phyloP scores from a whole-genome alignment of 2,888 invertebrate species.

The Stenolophus ochropezus region DNA sequence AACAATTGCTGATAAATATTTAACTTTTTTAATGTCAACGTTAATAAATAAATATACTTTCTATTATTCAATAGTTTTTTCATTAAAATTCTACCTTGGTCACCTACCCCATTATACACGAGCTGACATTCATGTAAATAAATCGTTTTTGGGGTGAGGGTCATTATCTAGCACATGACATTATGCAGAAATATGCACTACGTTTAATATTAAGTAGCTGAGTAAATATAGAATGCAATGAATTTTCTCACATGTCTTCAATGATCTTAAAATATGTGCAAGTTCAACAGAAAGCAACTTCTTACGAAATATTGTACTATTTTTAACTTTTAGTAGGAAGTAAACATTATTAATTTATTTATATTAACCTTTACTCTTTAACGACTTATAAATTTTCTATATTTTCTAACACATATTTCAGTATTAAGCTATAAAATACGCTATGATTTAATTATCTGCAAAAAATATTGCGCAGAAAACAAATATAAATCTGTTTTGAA shows the following conservation, averaged over 20 bases:
- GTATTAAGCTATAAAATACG: background rate
- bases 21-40: too few relatives aligned
- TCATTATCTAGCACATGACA: constrained; percentile 28
- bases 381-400: background rate
- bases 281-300: constrained; percentile 4
- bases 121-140: constrained; percentile 8
- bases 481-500: too few relatives aligned
- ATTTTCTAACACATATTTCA: background rate
- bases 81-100: too few relatives aligned
- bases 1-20: too few relatives aligned
- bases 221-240: constrained; percentile 25
- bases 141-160: constrained; percentile 2
- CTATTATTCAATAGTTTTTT: too few relatives aligned
- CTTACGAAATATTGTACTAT: constrained; percentile 12
- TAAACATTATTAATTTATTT: background rate
- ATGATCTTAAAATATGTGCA: constrained; percentile 10
- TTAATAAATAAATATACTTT: too few relatives aligned
- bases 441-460: too few relatives aligned
- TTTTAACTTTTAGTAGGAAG: constrained; percentile 6
- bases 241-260: constrained; percentile 21
- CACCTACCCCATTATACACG: too few relatives aligned
- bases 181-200: constrained; percentile 15
- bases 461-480: too few relatives aligned
- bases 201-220: constrained; percentile 16
- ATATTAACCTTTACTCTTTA: background rate